Conservation (phyloP, 2,888 invertebrate genomes). For the Ophraella communa region DNA sequence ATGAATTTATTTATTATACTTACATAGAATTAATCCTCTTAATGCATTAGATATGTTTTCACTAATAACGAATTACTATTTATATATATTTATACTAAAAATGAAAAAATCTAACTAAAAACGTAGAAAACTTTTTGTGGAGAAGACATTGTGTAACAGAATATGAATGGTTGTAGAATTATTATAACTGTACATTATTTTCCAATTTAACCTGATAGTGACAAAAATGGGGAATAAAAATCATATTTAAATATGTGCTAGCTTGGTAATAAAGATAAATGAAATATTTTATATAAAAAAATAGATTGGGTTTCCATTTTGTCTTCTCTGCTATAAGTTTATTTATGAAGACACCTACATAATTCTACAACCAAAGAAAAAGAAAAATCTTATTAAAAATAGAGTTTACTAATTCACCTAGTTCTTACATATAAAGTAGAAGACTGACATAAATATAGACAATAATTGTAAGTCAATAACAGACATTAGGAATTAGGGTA, state of each 20-base stretch:
- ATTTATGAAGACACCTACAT: background rate
- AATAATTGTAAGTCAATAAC: conserved; percentile 33
- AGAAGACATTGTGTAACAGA: background rate
- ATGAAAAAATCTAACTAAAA: background rate
- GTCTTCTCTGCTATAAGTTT: no score
- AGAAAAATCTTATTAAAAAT: background rate
- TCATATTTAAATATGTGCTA: no score
- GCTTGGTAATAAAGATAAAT: no score
- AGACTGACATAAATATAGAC: conserved; percentile 35
- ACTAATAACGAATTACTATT: conserved; percentile 10
- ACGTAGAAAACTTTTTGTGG: background rate
- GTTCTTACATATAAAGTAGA: conserved; percentile 18
- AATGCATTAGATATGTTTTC: conserved; percentile 21
- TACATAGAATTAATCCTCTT: conserved; percentile 15
- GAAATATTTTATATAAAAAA: no score
- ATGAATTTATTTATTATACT: conserved; percentile 39
- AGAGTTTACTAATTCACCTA: background rate
- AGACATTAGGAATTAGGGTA: conserved; percentile 24
- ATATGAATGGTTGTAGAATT: background rate
- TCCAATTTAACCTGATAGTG: background rate
- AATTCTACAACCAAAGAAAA: background rate
- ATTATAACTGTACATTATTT: background rate
- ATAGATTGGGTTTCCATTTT: no score
- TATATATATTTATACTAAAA: background rate
- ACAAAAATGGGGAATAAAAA: no score